Percentiles rank a stretch among this genome's conserved stretches.
Evolutionary conservation across 2,888 invertebrate genomes (phyloP).

Genomic region (Callyntrura guangdongensis): DNA sequence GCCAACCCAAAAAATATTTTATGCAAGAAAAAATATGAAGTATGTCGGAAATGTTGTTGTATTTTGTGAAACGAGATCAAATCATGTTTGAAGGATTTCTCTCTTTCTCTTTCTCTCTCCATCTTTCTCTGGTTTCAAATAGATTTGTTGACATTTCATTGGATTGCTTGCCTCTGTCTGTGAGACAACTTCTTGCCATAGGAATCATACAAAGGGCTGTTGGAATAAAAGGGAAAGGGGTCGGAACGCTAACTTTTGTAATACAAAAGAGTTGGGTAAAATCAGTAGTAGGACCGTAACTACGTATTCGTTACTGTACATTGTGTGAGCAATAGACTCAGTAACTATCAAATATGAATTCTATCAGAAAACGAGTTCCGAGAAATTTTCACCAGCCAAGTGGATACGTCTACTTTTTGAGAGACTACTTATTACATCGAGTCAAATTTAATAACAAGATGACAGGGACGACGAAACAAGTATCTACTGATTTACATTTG

Average conservation of each 20-base stretch:
- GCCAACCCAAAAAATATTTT: background rate
- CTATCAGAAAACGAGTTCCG: too few species aligned
- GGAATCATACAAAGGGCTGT: background rate
- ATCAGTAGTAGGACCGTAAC: background rate
- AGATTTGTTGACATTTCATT: slow-evolving; percentile 40
- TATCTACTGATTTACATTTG: too few species aligned
- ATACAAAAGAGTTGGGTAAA: background rate
- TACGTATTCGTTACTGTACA: too few species aligned
- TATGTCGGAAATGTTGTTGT: slow-evolving; percentile 30
- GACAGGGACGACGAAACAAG: too few species aligned
- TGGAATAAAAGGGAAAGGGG: background rate
- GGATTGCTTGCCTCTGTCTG: slow-evolving; percentile 8
- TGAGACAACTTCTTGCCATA: background rate
- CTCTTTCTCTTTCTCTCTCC: background rate
- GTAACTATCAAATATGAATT: too few species aligned
- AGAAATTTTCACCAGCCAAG: too few species aligned
- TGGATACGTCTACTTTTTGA: too few species aligned
- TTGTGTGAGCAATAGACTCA: too few species aligned
- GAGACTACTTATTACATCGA: too few species aligned
- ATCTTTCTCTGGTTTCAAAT: slow-evolving; percentile 16
- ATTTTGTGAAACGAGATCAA: slow-evolving; percentile 33
- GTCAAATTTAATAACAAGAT: too few species aligned
- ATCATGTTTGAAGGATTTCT: slow-evolving; percentile 34
- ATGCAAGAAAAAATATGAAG: slow-evolving; percentile 4
- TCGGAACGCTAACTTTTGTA: background rate